Percentiles rank a stretch among this genome's conserved stretches.
Evolutionary conservation across 2,113 vertebrate genomes (phyloP).

Genomic region (Glaucidium brasilianum): DNA sequence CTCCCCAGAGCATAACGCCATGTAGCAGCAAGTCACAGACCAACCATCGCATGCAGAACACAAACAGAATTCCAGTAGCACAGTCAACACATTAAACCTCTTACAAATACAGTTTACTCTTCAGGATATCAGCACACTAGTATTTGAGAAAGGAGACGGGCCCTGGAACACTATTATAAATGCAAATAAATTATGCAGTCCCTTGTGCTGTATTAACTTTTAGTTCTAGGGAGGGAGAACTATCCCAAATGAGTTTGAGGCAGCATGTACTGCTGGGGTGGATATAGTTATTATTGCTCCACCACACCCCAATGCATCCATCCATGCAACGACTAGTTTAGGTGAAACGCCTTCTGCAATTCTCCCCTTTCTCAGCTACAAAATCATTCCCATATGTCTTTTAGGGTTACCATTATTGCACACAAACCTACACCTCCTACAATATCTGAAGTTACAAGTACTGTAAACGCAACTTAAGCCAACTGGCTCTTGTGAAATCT

Average conservation of each 20-base stretch:
- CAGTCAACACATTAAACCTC: neutral
- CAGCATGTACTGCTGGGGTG: neutral
- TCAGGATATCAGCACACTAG: neutral
- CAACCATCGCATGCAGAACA: neutral
- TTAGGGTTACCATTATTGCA: neutral
- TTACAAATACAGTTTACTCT: neutral
- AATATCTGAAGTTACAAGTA: slow-evolving; percentile 19
- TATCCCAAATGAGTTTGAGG: neutral
- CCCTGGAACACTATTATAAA: neutral
- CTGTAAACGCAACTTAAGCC: slow-evolving; percentile 23
- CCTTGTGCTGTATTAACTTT: neutral
- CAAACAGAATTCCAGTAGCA: neutral
- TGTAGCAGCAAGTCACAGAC: slow-evolving; percentile 28
- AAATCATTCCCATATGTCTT: neutral
- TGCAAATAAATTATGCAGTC: neutral
- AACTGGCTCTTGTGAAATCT: slow-evolving; percentile 32
- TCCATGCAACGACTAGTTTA: neutral
- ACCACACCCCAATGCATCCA: neutral
- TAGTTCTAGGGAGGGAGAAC: neutral
- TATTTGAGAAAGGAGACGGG: neutral
- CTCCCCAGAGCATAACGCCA: neutral
- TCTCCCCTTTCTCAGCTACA: neutral
- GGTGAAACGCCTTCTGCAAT: neutral
- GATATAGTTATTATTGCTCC: neutral
- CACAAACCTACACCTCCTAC: neutral